Conservation (phyloP, 2,113 vertebrate species). For the Machaerirhynchus nigripectus region DNA sequence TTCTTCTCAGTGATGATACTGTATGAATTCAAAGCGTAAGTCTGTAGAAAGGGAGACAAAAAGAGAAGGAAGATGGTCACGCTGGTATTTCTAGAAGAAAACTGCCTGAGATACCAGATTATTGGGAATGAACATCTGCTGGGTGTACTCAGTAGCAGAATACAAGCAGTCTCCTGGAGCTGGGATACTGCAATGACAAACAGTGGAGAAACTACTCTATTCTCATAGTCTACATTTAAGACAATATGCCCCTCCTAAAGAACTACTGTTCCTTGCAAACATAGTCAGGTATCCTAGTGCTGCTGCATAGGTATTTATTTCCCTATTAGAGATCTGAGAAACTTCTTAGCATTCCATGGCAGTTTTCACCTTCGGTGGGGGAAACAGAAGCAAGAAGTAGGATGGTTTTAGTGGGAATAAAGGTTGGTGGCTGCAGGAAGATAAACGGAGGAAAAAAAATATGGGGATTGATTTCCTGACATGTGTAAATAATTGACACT, state of each 20-base stretch:
- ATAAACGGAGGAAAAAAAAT: neutral
- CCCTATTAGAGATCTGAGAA: neutral
- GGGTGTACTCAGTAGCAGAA: neutral
- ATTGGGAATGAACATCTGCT: neutral
- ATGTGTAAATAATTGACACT: neutral
- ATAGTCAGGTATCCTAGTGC: neutral
- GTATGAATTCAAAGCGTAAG: neutral
- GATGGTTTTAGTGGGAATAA: neutral
- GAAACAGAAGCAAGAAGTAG: neutral
- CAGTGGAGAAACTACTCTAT: neutral
- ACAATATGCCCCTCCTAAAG: neutral
- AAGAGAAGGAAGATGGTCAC: neutral
- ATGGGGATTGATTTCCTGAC: neutral
- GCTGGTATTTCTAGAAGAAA: neutral
- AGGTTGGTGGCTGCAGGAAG: neutral
- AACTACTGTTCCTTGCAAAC: neutral
- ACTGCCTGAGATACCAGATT: neutral
- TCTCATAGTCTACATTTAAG: neutral
- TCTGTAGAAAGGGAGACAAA: neutral
- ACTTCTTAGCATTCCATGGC: neutral
- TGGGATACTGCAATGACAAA: neutral
- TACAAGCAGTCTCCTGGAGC: neutral
- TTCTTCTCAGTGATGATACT: neutral
- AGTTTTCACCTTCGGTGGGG: neutral
- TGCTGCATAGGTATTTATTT: neutral